Evolutionary conservation across 2,113 vertebrate genomes (phyloP), one percentile per base, ranked within the genome.

Genomic region (Hyla sarda): DNA sequence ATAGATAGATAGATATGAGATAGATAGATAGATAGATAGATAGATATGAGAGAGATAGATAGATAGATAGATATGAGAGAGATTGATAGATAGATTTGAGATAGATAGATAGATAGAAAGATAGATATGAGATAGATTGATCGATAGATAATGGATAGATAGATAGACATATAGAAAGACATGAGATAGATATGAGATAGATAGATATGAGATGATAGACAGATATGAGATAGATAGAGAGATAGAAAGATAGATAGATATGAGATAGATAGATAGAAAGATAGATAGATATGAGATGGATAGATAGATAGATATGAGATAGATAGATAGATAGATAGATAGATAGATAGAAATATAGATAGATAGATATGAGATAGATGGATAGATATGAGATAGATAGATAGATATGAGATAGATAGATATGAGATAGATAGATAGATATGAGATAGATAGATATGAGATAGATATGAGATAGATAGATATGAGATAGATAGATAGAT

Each of bases 361-460:
- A n/a, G n/a, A n/a, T n/a, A n/a, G n/a, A n/a, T 54, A 4, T 54
- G 2, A 54, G 50, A 54, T 54, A 60, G 7, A 60, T 7, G 9
- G n/a, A 62, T 12, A 62, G 2, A 28, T 28, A 28, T n/a, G 3
- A 62, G 3, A n/a, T 28, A n/a, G 0, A 60, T n/a, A n/a, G 7
- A 60, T n/a, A 60, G 7, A 60, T n/a, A n/a, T n/a, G n/a, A n/a
- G 5, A 60, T n/a, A 60, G 21, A 60, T n/a, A n/a, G 21, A 60
- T 60, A 60, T n/a, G n/a, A n/a, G n/a, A n/a, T n/a, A n/a, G n/a
- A n/a, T n/a, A 54, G 50, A 54, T 54, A 60, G 7, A 60, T 7
- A 9, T n/a, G 9, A 60, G n/a, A n/a, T 5, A 8, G 8, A 0
- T 19, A n/a, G 0, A 13, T 0, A 62, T 12, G n/a, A n/a, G n/a